phyloP scores from a whole-genome alignment of 2,888 invertebrate genomes.

The Therioaphis trifolii region DNA sequence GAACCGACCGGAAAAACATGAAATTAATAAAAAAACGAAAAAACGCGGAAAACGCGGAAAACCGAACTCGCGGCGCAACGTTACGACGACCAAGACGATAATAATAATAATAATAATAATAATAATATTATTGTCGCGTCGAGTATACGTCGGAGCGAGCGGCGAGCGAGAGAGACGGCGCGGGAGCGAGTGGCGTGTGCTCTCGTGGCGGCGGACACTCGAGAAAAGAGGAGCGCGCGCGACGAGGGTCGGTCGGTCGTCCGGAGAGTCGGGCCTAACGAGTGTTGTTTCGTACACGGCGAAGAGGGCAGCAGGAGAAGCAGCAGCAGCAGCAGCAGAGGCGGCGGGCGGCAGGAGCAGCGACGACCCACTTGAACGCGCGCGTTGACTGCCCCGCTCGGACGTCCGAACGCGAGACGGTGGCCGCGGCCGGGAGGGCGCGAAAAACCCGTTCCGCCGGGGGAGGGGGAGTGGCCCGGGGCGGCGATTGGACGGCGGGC shows the following conservation, averaged over 20 bases:
- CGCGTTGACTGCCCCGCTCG: constrained; percentile 31
- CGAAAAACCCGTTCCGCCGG: constrained; percentile 28
- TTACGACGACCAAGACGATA: no score
- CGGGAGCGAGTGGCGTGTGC: background rate
- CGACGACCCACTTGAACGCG: constrained; percentile 55
- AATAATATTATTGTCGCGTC: no score
- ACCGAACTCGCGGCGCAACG: no score
- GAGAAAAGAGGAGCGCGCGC: background rate
- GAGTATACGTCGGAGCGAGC: no score
- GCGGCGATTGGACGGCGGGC: constrained; percentile 48
- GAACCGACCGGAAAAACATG: no score
- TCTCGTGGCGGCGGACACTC: background rate
- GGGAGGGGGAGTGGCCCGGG: constrained; percentile 37
- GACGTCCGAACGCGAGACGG: constrained; percentile 7
- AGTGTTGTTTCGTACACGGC: no score
- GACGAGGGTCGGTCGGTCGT: constrained; percentile 43
- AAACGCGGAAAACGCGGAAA: no score
- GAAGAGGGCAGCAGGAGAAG: no score
- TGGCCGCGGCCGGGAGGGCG: constrained; percentile 43
- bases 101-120: no score
- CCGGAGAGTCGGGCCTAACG: background rate
- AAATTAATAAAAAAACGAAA: no score
- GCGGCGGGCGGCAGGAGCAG: constrained; percentile 25
- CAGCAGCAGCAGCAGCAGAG: background rate
- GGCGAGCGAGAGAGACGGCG: no score